These are phyloP conservation scores for Alcedo atthis DNA, from an alignment of 2,797 vertebrate genomes.

Conservation along the genomic window DNA sequence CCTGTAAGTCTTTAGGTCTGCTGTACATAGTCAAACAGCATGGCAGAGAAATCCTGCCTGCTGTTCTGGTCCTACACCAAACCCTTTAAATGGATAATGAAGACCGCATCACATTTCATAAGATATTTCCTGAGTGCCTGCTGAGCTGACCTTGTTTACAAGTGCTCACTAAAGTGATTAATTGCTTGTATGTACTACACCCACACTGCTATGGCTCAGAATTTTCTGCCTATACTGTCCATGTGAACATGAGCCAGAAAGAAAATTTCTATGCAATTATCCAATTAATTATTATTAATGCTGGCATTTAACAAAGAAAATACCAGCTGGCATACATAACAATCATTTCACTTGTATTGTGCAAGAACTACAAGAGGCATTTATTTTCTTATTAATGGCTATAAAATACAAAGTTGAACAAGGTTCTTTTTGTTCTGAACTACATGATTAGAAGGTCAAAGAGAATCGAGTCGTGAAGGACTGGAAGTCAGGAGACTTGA, in stretches of 20 bases:
- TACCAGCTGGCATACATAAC: background rate
- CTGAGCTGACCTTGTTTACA: conserved; percentile 36
- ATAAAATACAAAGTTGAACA: background rate
- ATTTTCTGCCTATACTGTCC: conserved; percentile 8
- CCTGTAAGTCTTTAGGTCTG: background rate
- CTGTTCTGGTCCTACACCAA: conserved; percentile 16
- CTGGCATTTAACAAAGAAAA: conserved; percentile 7
- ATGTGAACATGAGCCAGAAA: background rate
- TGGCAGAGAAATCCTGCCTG: background rate
- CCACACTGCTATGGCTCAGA: background rate
- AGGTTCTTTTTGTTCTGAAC: background rate
- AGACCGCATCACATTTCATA: conserved; percentile 44
- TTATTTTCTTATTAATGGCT: background rate
- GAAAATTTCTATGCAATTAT: conserved; percentile 16
- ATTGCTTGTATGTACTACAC: background rate
- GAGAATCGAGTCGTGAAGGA: background rate
- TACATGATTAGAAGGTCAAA: background rate
- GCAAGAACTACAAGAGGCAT: background rate
- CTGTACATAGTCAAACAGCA: background rate
- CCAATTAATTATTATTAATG: conserved; percentile 27
- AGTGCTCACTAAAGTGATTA: conserved; percentile 14
- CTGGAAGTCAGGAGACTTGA: background rate
- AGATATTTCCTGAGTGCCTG: conserved; percentile 1
- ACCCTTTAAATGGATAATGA: background rate
- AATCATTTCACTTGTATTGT: background rate